Evolutionary conservation across 2,888 invertebrate species (phyloP), one percentile per base, ranked within the genome.

Genomic region (Drosophila nr. perissopoda): DNA sequence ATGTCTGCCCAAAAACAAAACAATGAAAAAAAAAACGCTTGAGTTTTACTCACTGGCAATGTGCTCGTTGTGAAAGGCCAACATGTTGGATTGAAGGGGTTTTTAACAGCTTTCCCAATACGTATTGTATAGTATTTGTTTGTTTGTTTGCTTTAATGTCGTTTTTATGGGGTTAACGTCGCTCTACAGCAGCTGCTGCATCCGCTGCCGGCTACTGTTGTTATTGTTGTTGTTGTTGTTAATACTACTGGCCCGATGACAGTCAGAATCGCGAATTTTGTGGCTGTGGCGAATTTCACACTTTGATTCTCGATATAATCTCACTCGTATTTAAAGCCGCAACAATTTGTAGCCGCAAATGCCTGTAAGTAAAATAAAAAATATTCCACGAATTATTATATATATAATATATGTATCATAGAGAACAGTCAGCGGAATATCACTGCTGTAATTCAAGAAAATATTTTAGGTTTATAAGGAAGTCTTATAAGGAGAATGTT

Each of bases 11-110:
- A 53, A 62, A 51, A 40, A 29, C 2, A 36, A 31, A 51, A 31
- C 6, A 31, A 18, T 38, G 27, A 49, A 42, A 31, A 54, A 42
- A 45, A 57, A n/a, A 48, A 63, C 54, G 29, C 29, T 63, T 48
- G 59, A 76, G 66, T 69, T 68, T 64, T 69, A 93, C 93, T 93
- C 80, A 93, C 93, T 92, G 87, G 93, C 92, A 82, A 92, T 92
- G 80, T 92, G 93, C 82, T 93, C 93, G 90, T 93, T 93, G 89
- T 93, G 93, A 85, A 93, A 92, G 92, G 93, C 92, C 93, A 93
- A 92, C 93, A 93, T 93, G 76, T 92, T 92, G 70, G 63, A 60
- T 67, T 67, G 60, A 64, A 65, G 56, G 72, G 69, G 62, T 65
- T 78, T 78, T 73, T 73, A 78, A 78, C 78, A 82, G 82, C 73